Base-by-base conservation (phyloP, 2,888 invertebrate species). In the Pasiphila rectangulata region DNA sequence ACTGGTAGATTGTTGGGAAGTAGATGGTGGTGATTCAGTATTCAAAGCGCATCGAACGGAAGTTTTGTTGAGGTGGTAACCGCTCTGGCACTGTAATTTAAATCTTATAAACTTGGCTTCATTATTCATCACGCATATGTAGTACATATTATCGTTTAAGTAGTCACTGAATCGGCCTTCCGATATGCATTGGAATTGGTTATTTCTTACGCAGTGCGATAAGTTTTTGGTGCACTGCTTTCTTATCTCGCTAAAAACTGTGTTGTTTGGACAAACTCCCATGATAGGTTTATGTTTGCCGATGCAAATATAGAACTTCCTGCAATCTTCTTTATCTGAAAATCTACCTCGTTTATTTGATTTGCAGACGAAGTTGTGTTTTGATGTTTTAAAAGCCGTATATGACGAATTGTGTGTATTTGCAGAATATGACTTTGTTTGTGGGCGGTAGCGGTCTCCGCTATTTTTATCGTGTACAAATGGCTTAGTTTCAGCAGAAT, bases 301-400 rank as follows among this genome's bases (percentile, higher is more conserved):
- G 7, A 76, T 64, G 55, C 91, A 91, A 36, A 83, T 79, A 56
- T 90, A 91, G 63, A 90, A 91, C 60, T 84, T 86, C 37, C 77
- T 81, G 49, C 90, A 90, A 57, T 90, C 77, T 17, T 69, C 59
- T 9, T 73, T 76, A 63, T 90, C 88, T 1, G 83, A 68, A 61
- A 85, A 90, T 58, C 75, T 81, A 1, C 90, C 90, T n/a, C 79
- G 69, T n/a, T 51, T 57, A 19, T 63, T 61, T 47, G 61, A 63
- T 10, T 40, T 44, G 45, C 86, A 86, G 34, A 55, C 57, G 45
- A 72, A 75, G 6, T 21, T 29, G 16, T 29, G 15, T 48, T 47
- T 24, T 41, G 40, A 24, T 43, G 37, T 7, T 43, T 51, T 12
- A 23, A 38, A 13, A 24, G 34, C 13, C 45, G 37, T 37, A 46